These are phyloP conservation scores for Pristionchus exspectatus DNA, from an alignment of 2,888 invertebrate species.

Conservation along the genomic window DNA sequence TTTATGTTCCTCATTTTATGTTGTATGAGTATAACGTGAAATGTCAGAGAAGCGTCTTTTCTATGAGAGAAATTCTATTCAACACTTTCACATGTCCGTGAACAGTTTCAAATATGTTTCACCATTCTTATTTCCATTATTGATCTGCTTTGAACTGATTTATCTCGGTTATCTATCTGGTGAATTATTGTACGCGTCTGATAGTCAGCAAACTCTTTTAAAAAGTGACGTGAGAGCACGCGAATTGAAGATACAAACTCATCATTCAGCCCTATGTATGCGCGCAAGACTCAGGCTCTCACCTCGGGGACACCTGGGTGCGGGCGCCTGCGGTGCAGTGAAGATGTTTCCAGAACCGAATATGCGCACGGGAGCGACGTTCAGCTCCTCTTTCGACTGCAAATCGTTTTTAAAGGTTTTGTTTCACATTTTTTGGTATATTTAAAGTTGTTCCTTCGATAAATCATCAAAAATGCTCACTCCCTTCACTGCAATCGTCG, in stretches of 20 bases:
- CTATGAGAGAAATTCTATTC: no score
- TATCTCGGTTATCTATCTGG: no score
- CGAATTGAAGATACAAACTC: no score
- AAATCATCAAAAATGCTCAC: not conserved
- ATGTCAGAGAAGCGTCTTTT: no score
- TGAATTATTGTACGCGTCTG: no score
- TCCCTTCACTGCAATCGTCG: not conserved
- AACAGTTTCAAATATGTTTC: not conserved
- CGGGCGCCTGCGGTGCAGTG: not conserved
- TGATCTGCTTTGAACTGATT: not conserved
- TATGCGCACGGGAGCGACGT: slow-evolving; percentile 49
- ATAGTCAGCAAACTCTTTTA: no score
- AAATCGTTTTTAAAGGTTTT: not conserved
- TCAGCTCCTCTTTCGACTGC: slow-evolving; percentile 41
- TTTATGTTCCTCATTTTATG: no score
- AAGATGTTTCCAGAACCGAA: slow-evolving; percentile 49
- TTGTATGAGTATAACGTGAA: no score
- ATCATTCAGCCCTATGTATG: no score
- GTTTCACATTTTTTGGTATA: not conserved
- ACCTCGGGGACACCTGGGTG: slow-evolving; percentile 17
- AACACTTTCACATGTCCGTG: no score
- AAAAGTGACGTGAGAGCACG: no score
- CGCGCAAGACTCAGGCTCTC: not conserved
- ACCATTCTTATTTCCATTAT: not conserved
- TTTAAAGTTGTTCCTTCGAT: not conserved